Base-by-base conservation (phyloP, 2,797 vertebrate species). In the Muscicapa comitata region DNA sequence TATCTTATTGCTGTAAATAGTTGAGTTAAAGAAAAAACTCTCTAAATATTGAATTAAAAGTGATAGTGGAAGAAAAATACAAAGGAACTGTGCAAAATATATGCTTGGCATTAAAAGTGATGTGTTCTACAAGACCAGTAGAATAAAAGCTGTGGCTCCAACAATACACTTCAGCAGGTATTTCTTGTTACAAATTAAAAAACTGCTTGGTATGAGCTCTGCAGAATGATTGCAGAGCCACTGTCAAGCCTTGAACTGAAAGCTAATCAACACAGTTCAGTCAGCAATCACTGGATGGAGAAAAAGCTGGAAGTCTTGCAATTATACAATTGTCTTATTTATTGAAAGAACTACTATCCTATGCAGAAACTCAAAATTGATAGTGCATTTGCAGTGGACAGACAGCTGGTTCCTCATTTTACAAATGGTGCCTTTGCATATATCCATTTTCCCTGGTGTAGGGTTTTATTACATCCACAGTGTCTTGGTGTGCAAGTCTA, bases 221-320 rank as follows among this genome's bases (percentile, higher is more conserved):
- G 79, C 47, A 86, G 86, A 73, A 70, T 81, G 70, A 81, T 81
- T 95, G 77, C 57, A 72, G 48, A 85, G 42, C 73, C 80, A 51
- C 90, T 93, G 72, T 97, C 83, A 96, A 57, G 57, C 47, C 73
- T 86, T 85, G 54, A 75, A 82, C 67, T 94, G 91, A 95, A 95
- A 86, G 88, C 75, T 97, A 96, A 97, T 97, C 95, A 96, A 83
- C 88, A 90, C 58, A 72, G 78, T 65, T 93, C 84, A 87, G 74
- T 88, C 94, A 91, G 76, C 78, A 95, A 89, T 93, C 73, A 83
- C 67, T 35, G 65, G 55, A 77, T 92, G 45, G 82, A 94, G 95
- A 82, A 92, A 92, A 92, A 88, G 63, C 83, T 65, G 40, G 83
- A 95, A 94, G 90, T 80, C 91, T 86, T 93, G 92, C 40, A 92